Base-by-base conservation (phyloP, 2,888 invertebrate species). In the Caenorhabditis wallacei region DNA sequence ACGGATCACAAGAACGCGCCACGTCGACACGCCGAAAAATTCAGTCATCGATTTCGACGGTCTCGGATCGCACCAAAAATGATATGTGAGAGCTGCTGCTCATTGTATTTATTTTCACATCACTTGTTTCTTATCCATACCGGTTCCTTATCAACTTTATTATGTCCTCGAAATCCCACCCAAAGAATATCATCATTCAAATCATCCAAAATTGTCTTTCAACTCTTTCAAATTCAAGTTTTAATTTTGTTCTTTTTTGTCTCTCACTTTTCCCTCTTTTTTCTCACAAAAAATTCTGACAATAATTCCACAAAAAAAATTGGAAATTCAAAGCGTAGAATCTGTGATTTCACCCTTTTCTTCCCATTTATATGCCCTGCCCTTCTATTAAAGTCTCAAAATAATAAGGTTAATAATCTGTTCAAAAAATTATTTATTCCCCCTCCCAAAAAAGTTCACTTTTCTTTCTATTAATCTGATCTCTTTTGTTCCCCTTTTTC, bases 11-110 rank as follows among this genome's bases (percentile, higher is more conserved):
- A 37, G 80, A 84, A 18, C 75, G 81, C 7, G 75, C 76, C 10
- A 30, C 48, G 1, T 80, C 79, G 5, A 71, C 71, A 11, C 51
- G 80, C 0, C 64, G 84, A 18, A 80, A 80, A 54, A 69, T 80
- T 54, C 84, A 80, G 46, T 63, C 80, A 16, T 84, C 84, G 0
- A 72, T 78, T 7, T 84, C 84, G 5, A 84, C 84, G 2, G 80
- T 80, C n/a, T 84, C 80, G 30, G 84, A 83, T 75, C 75, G 43
- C 22, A 16, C 24, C 24, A 53, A 11, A 20, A 51, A 51, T 20
- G 43, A 48, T 43, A 43, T 43, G 16, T 26, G 18, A 48, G 7
- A n/a, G 46, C 4, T 48, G 46, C 18, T 48, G 18, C 46, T 48
- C 46, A 48, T 48, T 20, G 16, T 56, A 4, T 48, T 30, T 51